A percentile compares a stretch with the other conserved stretches of the same genome.
Evolutionary conservation across 2,888 invertebrate species (phyloP).

Genomic region (Lysandra coridon): DNA sequence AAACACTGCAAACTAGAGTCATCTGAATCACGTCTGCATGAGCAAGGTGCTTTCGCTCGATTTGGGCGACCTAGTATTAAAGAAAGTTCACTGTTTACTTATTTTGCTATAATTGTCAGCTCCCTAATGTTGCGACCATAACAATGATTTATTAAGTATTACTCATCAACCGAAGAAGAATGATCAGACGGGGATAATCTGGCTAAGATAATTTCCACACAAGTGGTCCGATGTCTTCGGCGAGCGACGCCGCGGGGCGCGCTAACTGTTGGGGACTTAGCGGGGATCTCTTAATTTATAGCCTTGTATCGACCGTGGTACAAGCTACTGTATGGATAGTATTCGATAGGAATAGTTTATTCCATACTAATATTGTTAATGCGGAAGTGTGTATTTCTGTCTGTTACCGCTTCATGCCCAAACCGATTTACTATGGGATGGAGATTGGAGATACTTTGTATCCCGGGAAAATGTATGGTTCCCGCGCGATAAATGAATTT

Average conservation of each 20-base stretch:
- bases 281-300: conserved; percentile 80
- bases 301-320: conserved; percentile 55
- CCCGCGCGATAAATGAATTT: too few relatives aligned
- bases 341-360: too few relatives aligned
- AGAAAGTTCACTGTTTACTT: conserved; percentile 30
- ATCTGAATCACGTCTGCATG: too few relatives aligned
- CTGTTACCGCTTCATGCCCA: too few relatives aligned
- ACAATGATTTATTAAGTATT: conserved; percentile 33
- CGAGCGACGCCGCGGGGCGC: conserved; percentile 70
- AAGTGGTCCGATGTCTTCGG: conserved; percentile 67
- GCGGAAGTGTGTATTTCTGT: too few relatives aligned
- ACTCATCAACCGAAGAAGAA: conserved; percentile 51
- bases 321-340: conserved; percentile 36
- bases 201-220: conserved; percentile 69
- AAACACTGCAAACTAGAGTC: too few relatives aligned
- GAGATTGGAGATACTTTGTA: too few relatives aligned
- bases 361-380: too few relatives aligned
- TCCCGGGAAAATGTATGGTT: too few relatives aligned
- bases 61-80: too few relatives aligned
- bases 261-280: conserved; percentile 74
- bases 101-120: background rate
- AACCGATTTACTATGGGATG: too few relatives aligned
- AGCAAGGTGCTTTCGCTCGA: too few relatives aligned
- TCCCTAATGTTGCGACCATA: background rate
- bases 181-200: conserved; percentile 63